These are phyloP conservation scores for Regulus satrapa DNA, from an alignment of 2,113 vertebrate genomes.

Conservation along the genomic window DNA sequence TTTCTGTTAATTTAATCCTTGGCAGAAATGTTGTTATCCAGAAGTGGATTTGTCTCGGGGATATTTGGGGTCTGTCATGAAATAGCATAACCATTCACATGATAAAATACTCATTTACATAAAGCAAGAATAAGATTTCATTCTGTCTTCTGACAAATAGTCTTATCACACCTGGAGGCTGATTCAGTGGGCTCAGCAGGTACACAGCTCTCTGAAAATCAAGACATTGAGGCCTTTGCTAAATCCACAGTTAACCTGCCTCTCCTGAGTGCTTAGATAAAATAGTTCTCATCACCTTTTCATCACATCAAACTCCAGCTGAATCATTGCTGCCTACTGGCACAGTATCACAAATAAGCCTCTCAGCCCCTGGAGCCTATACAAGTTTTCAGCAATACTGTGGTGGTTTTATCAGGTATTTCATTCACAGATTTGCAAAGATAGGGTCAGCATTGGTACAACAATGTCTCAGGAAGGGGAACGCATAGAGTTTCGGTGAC, in stretches of 20 bases:
- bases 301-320: background rate
- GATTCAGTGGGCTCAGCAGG: background rate
- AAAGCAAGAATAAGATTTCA: background rate
- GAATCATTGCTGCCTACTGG: background rate
- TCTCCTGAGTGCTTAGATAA: background rate
- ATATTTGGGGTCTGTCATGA: background rate
- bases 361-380: background rate
- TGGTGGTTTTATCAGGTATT: background rate
- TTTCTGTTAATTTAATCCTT: conserved; percentile 19
- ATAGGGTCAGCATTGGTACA: background rate
- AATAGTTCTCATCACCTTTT: conserved; percentile 37
- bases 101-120: background rate
- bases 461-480: background rate
- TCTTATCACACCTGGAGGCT: background rate
- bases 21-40: background rate
- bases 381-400: background rate
- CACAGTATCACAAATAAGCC: background rate
- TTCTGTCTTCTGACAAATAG: background rate
- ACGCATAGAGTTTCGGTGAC: background rate
- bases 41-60: background rate
- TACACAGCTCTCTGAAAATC: background rate
- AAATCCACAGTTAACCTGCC: background rate
- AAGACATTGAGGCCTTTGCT: background rate
- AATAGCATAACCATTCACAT: background rate
- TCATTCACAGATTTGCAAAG: background rate